Percentiles rank a stretch among this genome's conserved stretches.
phyloP scores from a whole-genome alignment of 2,113 vertebrate species.

The Tonatia bakeri region DNA sequence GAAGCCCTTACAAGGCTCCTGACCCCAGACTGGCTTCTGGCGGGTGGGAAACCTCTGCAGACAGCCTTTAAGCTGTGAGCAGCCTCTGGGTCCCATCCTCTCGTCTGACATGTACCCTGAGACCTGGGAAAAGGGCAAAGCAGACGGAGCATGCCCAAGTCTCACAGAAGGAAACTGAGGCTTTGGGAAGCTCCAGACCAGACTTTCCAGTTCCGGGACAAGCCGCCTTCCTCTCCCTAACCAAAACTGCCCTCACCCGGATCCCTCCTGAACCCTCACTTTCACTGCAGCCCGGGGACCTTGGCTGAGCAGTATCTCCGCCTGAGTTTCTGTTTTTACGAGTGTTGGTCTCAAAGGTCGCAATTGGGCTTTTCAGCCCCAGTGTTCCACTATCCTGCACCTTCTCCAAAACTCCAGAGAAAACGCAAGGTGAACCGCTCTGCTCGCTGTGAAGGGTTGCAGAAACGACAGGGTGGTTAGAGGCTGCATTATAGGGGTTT shows the following conservation, averaged over 20 bases:
- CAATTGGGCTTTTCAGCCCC: neutral
- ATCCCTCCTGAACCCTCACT: neutral
- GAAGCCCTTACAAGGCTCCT: neutral
- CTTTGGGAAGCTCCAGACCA: neutral
- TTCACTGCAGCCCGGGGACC: neutral
- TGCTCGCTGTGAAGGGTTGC: neutral
- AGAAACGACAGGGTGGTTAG: neutral
- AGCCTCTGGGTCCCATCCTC: neutral
- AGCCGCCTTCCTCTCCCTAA: neutral
- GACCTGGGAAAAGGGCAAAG: neutral
- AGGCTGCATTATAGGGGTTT: neutral
- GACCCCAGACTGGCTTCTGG: neutral
- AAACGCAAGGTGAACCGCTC: neutral
- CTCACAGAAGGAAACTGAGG: neutral
- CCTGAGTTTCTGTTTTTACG: neutral
- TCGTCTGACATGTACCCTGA: neutral
- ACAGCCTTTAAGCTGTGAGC: neutral
- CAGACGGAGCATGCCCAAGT: neutral
- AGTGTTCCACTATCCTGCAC: neutral
- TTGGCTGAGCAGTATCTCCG: fast-evolving
- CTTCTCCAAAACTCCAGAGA: neutral
- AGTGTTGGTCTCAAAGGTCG: neutral
- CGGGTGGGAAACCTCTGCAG: neutral
- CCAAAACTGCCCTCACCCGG: neutral
- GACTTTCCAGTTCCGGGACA: neutral